Evolutionary conservation across 2,113 vertebrate genomes (phyloP), one percentile per base, ranked within the genome.

Genomic region (Lophotis ruficrista): DNA sequence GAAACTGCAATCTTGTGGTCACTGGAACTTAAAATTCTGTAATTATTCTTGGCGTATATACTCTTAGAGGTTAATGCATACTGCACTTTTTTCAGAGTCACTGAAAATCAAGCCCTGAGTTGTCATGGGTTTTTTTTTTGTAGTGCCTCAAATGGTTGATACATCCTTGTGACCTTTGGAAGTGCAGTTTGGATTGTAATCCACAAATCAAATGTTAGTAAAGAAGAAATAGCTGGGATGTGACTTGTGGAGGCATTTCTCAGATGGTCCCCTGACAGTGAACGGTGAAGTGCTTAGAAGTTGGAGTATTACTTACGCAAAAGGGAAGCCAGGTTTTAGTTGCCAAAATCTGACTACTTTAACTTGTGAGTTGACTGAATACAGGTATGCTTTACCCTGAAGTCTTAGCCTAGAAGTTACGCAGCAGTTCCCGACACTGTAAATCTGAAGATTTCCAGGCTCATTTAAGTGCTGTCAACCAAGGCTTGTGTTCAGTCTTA

Each of bases 391-490:
- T 70, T 91, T 85, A 25, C 47, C 38, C 60, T 71, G 58, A 86
- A 85, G 71, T 68, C 35, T 79, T 61, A 85, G 50, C 58, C 60
- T 94, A 51, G 60, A 54, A 90, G 75, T 92, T 81, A n/a, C 2
- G 1, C 75, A 88, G 87, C 82, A 70, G 54, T 81, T 94, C 41
- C 50, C 11, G 9, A 12, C 58, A 62, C 16, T 21, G 85, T 83
- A 88, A 83, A 80, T 86, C 70, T 93, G 90, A 97, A 93, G 92
- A 90, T 87, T 81, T 90, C 93, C 93, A 96, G 93, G 77, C 82
- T 86, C 68, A 43, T 84, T 94, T 91, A 94, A 84, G 53, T 91
- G 61, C 87, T 97, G 87, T 94, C 91, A 96, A 7, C 83, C 57
- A 78, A 88, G 54, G 37, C 65, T 96, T 91, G 86, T 77, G 91